Percentiles rank a stretch among this genome's conserved stretches.
These are phyloP conservation scores for Nephila pilipes DNA, from an alignment of 1,140 invertebrate species.

Conservation along the genomic window DNA sequence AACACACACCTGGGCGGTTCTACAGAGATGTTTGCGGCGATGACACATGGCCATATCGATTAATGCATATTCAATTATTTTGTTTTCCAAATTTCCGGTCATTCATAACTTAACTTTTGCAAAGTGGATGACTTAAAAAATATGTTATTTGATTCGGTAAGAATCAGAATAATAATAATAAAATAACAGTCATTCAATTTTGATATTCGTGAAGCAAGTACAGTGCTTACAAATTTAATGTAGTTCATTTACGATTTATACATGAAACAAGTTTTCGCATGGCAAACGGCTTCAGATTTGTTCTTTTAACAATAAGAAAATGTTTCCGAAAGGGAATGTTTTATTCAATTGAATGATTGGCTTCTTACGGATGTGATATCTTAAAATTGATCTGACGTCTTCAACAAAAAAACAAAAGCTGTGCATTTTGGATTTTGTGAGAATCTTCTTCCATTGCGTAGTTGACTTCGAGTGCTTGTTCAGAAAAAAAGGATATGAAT, in stretches of 20 bases:
- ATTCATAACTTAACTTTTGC: not conserved
- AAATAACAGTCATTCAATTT: too few species aligned
- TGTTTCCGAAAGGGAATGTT: too few species aligned
- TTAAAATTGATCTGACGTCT: not conserved
- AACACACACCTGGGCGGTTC: slow-evolving; percentile 55
- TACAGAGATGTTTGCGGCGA: not conserved
- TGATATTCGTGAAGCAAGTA: too few species aligned
- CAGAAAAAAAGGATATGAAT: not conserved
- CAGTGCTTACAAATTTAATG: too few species aligned
- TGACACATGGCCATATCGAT: slow-evolving; percentile 31
- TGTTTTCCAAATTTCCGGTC: not conserved
- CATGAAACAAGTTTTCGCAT: too few species aligned
- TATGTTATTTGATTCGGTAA: not conserved
- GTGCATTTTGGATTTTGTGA: not conserved
- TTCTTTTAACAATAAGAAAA: too few species aligned
- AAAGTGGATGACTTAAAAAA: not conserved
- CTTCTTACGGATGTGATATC: not conserved
- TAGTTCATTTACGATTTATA: too few species aligned
- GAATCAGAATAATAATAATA: too few species aligned
- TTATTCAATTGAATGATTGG: not conserved
- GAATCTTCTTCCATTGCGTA: not conserved
- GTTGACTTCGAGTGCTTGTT: not conserved
- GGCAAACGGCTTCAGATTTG: too few species aligned
- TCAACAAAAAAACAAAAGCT: not conserved
- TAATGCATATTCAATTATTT: not conserved